These are phyloP conservation scores for Monochamus alternatus DNA, from an alignment of 2,888 invertebrate genomes.

Conservation along the genomic window DNA sequence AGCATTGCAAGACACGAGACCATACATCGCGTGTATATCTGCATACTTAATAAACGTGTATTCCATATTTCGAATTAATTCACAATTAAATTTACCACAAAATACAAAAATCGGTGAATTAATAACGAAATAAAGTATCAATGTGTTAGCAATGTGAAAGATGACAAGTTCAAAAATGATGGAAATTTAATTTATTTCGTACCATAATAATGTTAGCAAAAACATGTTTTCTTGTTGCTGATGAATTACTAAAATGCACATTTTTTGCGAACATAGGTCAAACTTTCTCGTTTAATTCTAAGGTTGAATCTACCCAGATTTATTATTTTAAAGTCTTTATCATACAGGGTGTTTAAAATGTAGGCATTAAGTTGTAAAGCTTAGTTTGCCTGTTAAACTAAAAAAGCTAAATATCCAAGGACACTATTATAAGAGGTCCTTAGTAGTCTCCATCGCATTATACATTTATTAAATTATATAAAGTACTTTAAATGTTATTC, in stretches of 20 bases:
- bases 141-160: too few relatives aligned
- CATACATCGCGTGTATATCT: background rate
- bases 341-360: background rate
- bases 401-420: background rate
- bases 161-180: too few relatives aligned
- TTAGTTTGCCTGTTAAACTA: background rate
- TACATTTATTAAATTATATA: background rate
- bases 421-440: background rate
- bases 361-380: slow-evolving; percentile 5
- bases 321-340: slow-evolving; percentile 3
- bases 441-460: background rate
- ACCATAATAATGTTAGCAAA: too few relatives aligned
- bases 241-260: too few relatives aligned
- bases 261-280: background rate
- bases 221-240: too few relatives aligned
- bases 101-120: too few relatives aligned
- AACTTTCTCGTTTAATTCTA: background rate
- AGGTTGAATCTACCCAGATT: background rate
- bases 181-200: background rate
- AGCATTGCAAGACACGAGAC: background rate
- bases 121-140: too few relatives aligned
- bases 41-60: background rate
- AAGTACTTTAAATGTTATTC: slow-evolving; percentile 3
- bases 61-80: slow-evolving; percentile 8
- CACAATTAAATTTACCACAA: background rate